Conservation (phyloP, 2,888 invertebrate species). For the Tipula helvola region DNA sequence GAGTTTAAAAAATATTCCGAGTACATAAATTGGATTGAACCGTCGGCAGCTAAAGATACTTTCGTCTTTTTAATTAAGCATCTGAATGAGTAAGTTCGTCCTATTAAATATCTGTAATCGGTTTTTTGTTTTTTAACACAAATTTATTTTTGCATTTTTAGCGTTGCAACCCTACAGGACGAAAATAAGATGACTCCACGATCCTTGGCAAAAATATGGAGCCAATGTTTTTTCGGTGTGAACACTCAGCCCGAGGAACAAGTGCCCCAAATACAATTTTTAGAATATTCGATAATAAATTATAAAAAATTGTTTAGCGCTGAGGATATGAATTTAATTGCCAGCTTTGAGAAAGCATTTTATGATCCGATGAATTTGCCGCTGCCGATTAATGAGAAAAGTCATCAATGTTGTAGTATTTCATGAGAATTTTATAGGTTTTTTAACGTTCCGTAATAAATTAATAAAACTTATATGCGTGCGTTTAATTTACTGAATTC, state of each 20-base stretch:
- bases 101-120: not conserved
- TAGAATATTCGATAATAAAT: not conserved
- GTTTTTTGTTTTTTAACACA: not conserved
- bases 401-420: not conserved
- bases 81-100: not conserved
- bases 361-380: constrained; percentile 6
- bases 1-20: not conserved
- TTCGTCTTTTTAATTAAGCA: not conserved
- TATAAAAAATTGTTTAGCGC: not conserved
- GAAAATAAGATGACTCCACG: not conserved
- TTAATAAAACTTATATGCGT: not conserved
- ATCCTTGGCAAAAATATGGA: not conserved
- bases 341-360: not conserved
- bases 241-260: not conserved
- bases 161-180: not conserved
- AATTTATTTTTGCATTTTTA: not conserved
- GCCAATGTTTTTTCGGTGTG: not conserved
- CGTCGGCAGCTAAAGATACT: not conserved
- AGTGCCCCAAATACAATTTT: not conserved
- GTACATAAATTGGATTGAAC: not conserved
- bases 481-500: not conserved
- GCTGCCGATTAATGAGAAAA: not conserved
- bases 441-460: not conserved
- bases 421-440: not conserved
- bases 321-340: not conserved